Evolutionary conservation across 2,113 vertebrate species (phyloP), one percentile per base, ranked within the genome.

Genomic region (Thamnaconus septentrionalis): DNA sequence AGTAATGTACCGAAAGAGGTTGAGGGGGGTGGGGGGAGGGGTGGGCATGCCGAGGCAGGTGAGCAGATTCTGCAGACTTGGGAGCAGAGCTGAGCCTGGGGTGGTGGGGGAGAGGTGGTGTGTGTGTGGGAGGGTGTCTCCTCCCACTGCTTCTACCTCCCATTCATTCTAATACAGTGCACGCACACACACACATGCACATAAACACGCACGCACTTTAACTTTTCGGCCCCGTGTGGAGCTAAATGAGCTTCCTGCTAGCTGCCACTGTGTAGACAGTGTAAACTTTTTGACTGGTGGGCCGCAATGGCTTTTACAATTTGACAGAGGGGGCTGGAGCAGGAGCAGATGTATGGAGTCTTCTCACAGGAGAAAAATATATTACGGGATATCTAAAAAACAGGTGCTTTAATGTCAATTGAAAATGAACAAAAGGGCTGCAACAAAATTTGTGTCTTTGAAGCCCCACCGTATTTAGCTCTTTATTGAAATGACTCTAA

Each of bases 41-140:
- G 42, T 47, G 64, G 50, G 78, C 88, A 72, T 88, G 91, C 85
- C 72, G 69, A 75, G 76, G 70, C 91, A 92, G 85, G 91, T 90
- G 80, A 85, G 80, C 44, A 82, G 74, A 83, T 73, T 81, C 58
- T 80, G 68, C 18, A 31, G 18, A 31, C 81, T 85, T 61, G 75
- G 81, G 71, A 81, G 79, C 82, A 87, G 81, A 82, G 79, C 81
- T 76, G 62, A 78, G 82, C 82, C 78, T 12, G 12, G 61, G 78
- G 79, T 75, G 84, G 76, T 68, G 75, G 80, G 77, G 43, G 76
- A 85, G 76, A 87, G 78, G 81, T 74, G 81, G 58, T 76, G 9
- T n/a, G 11, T 50, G 18, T 31, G 18, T 31, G 18, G 18, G 18
- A 2, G 18, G 18, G 1, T 31, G 2, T 31, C 18, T 31, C 18